Base-by-base conservation (phyloP, 1,140 invertebrate species). In the Megalonaias nervosa region DNA sequence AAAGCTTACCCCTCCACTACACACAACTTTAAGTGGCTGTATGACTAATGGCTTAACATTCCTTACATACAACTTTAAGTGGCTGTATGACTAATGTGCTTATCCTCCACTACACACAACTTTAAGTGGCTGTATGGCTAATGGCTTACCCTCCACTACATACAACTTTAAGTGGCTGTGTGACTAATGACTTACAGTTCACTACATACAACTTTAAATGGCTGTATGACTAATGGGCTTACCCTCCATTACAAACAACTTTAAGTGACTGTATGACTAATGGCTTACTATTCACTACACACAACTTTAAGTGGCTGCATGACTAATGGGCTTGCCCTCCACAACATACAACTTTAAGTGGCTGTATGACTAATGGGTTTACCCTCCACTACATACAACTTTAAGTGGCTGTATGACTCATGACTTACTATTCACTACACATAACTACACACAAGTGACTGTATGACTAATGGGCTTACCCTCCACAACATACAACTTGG, bases 351-450 rank as follows among this genome's bases (percentile, higher is more conserved):
- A 62, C 19, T 19, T 62, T 23, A 15, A n/a, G 60, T n/a, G 19
- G 13, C 19, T 19, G 23, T n/a, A 62, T 14, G 60, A 56, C 21
- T 58, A 66, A 14, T 15, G n/a, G 3, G 31, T 59, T 85, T 83
- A 93, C 94, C 97, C 93, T 99, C 97, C 15, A 99, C 98, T 79
- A 99, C 95, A 91, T 96, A 99, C 21, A 99, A 90, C 91, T 99
- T 98, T 26, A 48, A 48, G 38, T 48, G 38, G 6, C 38, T 48
- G 38, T 48, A 48, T 11, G 38, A 48, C 38, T 48, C 0, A 48
- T 48, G 11, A 6, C 38, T 48, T 48, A 48, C 38, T 5, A 6
- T 48, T 11, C 38, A 48, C 38, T 48, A 48, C 38, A 62, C 0
- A 62, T 6, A 62, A 62, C 5, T 19, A 61, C 16, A 61, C 19